Evolutionary conservation across 1,140 invertebrate species (phyloP).

Genomic region (Lasioglossum baleicum): DNA sequence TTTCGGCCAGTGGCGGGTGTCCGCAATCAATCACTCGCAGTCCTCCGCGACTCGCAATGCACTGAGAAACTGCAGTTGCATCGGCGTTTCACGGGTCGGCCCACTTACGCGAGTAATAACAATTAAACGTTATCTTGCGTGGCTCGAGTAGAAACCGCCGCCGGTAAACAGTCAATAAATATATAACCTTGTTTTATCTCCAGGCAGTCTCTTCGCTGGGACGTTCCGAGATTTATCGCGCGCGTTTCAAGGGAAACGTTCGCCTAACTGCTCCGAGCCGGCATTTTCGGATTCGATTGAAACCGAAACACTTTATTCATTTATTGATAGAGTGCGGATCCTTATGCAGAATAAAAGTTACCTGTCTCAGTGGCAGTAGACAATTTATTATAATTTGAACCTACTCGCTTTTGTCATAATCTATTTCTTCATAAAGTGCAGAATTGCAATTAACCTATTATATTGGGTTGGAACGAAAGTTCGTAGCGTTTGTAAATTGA

Average conservation of each 20-base stretch:
- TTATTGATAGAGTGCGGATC: too few species aligned
- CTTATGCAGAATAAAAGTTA: too few species aligned
- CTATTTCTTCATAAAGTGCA: too few species aligned
- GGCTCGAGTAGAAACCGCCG: slow-evolving; percentile 15
- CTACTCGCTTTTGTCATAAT: too few species aligned
- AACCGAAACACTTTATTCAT: too few species aligned
- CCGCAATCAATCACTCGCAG: slow-evolving; percentile 26
- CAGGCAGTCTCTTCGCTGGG: not conserved
- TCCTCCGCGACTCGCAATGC: slow-evolving; percentile 1
- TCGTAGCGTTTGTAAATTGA: too few species aligned
- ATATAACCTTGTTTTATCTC: not conserved
- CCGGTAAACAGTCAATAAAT: slow-evolving; percentile 46
- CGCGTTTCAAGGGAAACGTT: not conserved
- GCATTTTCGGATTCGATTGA: too few species aligned
- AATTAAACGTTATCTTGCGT: slow-evolving; percentile 24
- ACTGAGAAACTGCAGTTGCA: not conserved
- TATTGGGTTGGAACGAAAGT: too few species aligned
- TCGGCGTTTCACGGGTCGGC: slow-evolving; percentile 28
- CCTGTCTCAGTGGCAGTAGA: too few species aligned
- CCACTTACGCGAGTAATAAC: slow-evolving; percentile 21
- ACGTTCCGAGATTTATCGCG: slow-evolving; percentile 5
- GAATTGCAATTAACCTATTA: too few species aligned
- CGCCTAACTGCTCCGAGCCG: too few species aligned
- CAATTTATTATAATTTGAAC: too few species aligned
- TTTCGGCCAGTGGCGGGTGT: not conserved